Evolutionary conservation across 2,797 vertebrate genomes (phyloP), one percentile per base, ranked within the genome.

Genomic region (Gallirallus australis): DNA sequence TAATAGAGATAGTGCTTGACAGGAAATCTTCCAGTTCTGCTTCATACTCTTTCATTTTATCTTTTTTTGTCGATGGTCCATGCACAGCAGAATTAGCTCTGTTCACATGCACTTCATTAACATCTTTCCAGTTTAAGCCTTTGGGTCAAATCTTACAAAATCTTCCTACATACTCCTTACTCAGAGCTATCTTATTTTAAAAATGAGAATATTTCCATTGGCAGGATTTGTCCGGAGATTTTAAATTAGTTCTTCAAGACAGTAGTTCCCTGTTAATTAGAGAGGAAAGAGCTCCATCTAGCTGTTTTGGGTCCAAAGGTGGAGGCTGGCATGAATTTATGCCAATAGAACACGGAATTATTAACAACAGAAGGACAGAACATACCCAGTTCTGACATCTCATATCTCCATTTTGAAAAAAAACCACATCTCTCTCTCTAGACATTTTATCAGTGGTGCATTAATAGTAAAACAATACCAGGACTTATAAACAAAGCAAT

Each of bases 201-300:
- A 90, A 88, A 77, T 8, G 3, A 76, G 63, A 85, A 42, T 84
- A 86, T 82, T 80, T 89, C 89, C 52, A 77, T 48, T 90, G 40
- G 30, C 25, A 85, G 21, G 19, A 28, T 63, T 82, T 40, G 28
- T 68, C 56, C 25, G 54, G 86, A 82, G 31, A 50, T 70, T 89
- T 77, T 45, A 57, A 87, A 89, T 89, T 73, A 57, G 30, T 65
- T 94, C 60, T 71, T 75, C 72, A 73, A 90, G 28, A 71, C 21
- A 50, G 33, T 70, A 50, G 33, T 70, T 92, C 86, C 31, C 24
- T 37, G 25, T 64, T 94, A 94, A 86, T 94, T 95, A 89, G 54
- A 95, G 79, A 93, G 83, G 73, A 92, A 95, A 96, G 71, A 91
- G 94, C 95, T 94, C 95, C 95, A 95, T 87, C 97, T 94, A 94